Evolutionary conservation across 1,140 invertebrate genomes (phyloP), one percentile per base, ranked within the genome.

Genomic region (Cotesia chilonis): DNA sequence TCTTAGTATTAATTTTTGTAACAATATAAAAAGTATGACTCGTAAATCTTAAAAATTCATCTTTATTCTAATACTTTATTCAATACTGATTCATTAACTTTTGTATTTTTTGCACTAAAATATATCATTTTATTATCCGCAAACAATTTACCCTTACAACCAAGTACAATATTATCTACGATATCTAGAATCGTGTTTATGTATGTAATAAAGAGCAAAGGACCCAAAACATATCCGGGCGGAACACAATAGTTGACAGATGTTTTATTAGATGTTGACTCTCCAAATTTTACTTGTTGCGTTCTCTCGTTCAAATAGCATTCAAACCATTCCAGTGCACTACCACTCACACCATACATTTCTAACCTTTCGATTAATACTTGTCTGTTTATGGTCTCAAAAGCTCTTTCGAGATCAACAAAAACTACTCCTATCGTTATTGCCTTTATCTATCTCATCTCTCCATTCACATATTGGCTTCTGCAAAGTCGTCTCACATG

Each of bases 111-210:
- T 7, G 63, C 70, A 9, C 14, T 36, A n/a, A 68, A 41, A 72
- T 75, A 74, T 5, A 77, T n/a, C 12, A 77, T 51, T 9, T 60
- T 72, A 70, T 77, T 72, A 57, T 77, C 72, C 2, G 74, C 71
- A 70, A 77, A 77, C 59, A 77, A 28, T 63, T 75, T 75, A 4
- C 28, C 9, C 14, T 37, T 9, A 47, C 72, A 59, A 35, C 38
- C 37, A 72, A 28, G 64, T 9, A 14, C 14, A 14, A 14, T 14
- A 14, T 71, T 9, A 55, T 67, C 36, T 12, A 61, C 5, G 35
- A 38, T 10, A 28, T 17, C 12, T 6, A 14, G 38, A 35, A 61
- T 38, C 12, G 52, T 68, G 72, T 72, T 72, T 14, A 74, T 74
- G 41, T 70, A 75, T 36, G 70, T 2, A 38, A 75, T 69, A 57